phyloP scores from a whole-genome alignment of 2,888 invertebrate genomes.

The Drosophila mimica region DNA sequence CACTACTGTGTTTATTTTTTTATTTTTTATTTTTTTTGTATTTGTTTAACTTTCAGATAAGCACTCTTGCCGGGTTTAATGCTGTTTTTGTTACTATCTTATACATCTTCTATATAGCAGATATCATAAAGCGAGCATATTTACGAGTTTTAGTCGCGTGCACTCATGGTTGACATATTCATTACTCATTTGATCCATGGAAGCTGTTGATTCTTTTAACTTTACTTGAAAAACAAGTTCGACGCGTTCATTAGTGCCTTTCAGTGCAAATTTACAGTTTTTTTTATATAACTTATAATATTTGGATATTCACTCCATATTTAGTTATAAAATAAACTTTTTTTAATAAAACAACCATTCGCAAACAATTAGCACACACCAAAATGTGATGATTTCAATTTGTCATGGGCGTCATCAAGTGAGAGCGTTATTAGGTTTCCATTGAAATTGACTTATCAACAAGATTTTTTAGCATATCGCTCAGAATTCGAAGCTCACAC shows the following conservation, averaged over 20 bases:
- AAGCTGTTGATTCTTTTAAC: neutral
- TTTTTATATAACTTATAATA: neutral
- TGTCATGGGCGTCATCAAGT: constrained; percentile 34
- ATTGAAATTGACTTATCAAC: constrained; percentile 71
- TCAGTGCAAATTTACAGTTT: neutral
- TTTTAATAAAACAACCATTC: constrained; percentile 17
- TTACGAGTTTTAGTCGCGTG: constrained; percentile 3
- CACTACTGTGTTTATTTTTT: constrained; percentile 32
- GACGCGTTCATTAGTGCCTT: neutral
- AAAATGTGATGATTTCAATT: constrained; percentile 34
- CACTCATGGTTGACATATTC: neutral
- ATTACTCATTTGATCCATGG: neutral
- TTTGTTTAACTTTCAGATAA: constrained; percentile 39
- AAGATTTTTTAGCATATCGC: constrained; percentile 64
- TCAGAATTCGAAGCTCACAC: constrained; percentile 60
- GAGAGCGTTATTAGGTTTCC: constrained; percentile 58
- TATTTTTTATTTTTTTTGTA: constrained; percentile 24
- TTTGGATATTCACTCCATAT: constrained; percentile 2
- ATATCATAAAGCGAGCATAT: neutral
- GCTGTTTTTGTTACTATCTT: constrained; percentile 7
- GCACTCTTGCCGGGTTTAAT: constrained; percentile 25
- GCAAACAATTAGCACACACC: constrained; percentile 58
- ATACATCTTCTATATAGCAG: constrained; percentile 7
- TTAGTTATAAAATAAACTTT: constrained; percentile 16
- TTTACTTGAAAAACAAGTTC: neutral